phyloP scores from a whole-genome alignment of 2,113 vertebrate genomes.

The Neopipo cinnamomea region DNA sequence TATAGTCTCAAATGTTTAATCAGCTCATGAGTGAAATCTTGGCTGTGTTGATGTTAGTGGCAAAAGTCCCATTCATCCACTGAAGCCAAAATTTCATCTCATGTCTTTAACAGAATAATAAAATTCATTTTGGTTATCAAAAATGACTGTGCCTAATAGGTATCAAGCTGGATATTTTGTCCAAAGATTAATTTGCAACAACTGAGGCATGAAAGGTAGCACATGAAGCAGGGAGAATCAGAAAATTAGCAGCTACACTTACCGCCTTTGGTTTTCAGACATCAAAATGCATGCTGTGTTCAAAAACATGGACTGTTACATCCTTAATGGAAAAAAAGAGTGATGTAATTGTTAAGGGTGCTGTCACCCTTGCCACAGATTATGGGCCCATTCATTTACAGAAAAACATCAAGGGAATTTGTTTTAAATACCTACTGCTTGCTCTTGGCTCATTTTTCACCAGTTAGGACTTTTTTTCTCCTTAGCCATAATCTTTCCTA shows the following conservation, averaged over 20 bases:
- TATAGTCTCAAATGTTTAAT: not conserved
- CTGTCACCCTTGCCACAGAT: not conserved
- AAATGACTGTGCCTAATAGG: not conserved
- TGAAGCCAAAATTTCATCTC: slow-evolving; percentile 12
- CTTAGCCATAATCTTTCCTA: not conserved
- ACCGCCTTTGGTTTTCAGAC: not conserved
- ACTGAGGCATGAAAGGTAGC: not conserved
- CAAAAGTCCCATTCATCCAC: not conserved
- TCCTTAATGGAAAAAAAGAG: not conserved
- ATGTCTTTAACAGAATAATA: not conserved
- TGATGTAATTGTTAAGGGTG: not conserved
- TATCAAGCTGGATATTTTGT: not conserved
- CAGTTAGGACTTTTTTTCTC: not conserved
- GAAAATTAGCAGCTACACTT: not conserved
- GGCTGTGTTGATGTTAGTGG: not conserved
- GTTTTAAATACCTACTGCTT: not conserved
- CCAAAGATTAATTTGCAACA: slow-evolving; percentile 23
- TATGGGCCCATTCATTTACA: not conserved
- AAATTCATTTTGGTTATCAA: not conserved
- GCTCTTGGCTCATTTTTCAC: not conserved
- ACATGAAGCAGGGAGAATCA: not conserved
- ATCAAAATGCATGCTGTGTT: not conserved
- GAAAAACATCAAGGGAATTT: not conserved
- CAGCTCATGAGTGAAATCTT: not conserved
- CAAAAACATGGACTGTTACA: not conserved